Conservation (phyloP, 1,140 invertebrate genomes). For the Nylanderia fulva region DNA sequence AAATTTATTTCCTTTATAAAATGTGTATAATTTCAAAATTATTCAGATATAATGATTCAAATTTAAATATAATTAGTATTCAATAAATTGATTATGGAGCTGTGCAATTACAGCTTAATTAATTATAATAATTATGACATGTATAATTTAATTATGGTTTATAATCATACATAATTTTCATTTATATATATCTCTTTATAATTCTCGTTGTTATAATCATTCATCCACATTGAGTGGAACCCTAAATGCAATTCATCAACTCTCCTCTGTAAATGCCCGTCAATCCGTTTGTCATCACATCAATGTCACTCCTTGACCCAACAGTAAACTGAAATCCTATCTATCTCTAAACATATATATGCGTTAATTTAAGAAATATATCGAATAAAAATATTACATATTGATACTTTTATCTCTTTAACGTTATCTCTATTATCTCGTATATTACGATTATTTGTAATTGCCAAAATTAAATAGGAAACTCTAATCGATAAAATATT, state of each 20-base stretch:
- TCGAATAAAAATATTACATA: not conserved
- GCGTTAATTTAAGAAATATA: slow-evolving; percentile 17
- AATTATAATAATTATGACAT: slow-evolving; percentile 18
- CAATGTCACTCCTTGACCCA: slow-evolving; percentile 8
- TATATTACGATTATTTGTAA: not conserved
- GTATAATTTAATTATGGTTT: not conserved
- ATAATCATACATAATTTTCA: not conserved
- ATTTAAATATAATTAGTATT: slow-evolving; percentile 10
- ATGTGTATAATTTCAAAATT: slow-evolving; percentile 12
- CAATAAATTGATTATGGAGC: not conserved
- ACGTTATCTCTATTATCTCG: not conserved
- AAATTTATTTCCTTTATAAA: not conserved
- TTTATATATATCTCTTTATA: slow-evolving; percentile 16
- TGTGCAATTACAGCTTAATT: slow-evolving; percentile 17
- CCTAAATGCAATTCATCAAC: slow-evolving; percentile 33
- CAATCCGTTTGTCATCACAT: slow-evolving; percentile 43
- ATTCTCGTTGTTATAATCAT: slow-evolving; percentile 7
- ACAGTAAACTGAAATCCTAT: not conserved
- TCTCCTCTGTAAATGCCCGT: slow-evolving; percentile 19
- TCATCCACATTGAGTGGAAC: not conserved
- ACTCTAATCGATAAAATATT: slow-evolving; percentile 10
- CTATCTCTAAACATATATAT: slow-evolving; percentile 15
- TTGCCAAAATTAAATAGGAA: not conserved
- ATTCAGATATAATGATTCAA: slow-evolving; percentile 7
- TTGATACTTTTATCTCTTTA: not conserved